Conservation (phyloP, 2,888 invertebrate species). For the Ormyrus thymus region DNA sequence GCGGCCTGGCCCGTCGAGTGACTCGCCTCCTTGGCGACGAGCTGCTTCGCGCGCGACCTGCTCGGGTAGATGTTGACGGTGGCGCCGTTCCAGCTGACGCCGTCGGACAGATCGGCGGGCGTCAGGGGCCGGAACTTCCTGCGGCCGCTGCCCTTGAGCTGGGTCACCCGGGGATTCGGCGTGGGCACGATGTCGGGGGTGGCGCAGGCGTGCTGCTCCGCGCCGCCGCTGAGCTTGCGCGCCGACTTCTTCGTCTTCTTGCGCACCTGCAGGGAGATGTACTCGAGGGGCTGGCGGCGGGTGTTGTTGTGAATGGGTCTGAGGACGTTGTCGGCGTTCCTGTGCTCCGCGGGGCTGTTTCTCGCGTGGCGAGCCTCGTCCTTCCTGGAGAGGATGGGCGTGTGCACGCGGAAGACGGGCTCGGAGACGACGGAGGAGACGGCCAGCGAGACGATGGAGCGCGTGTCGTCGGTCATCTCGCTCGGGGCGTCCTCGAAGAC, state of each 20-base stretch:
- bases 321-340: neutral
- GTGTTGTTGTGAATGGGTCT: constrained; percentile 1
- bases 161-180: constrained; percentile 81
- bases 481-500: constrained; percentile 79
- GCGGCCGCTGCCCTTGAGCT: constrained; percentile 76
- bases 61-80: constrained; percentile 81
- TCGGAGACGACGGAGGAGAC: constrained; percentile 78
- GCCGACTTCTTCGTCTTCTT: constrained; percentile 75
- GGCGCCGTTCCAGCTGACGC: constrained; percentile 82
- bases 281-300: constrained; percentile 84
- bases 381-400: constrained; percentile 54
- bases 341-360: neutral
- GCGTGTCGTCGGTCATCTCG: constrained; percentile 83
- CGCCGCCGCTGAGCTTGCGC: constrained; percentile 10
- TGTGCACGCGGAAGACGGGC: constrained; percentile 66
- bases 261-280: constrained; percentile 80
- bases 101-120: constrained; percentile 64
- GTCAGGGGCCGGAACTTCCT: constrained; percentile 77
- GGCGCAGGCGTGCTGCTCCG: constrained; percentile 39
- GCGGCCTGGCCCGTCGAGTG: no score
- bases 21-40: no score
- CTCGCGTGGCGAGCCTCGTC: neutral
- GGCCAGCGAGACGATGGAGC: constrained; percentile 85
- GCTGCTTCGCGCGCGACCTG: constrained; percentile 24
- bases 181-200: constrained; percentile 77